Conservation (phyloP, 2,888 invertebrate species). For the Rhaphigaster nebulosa region DNA sequence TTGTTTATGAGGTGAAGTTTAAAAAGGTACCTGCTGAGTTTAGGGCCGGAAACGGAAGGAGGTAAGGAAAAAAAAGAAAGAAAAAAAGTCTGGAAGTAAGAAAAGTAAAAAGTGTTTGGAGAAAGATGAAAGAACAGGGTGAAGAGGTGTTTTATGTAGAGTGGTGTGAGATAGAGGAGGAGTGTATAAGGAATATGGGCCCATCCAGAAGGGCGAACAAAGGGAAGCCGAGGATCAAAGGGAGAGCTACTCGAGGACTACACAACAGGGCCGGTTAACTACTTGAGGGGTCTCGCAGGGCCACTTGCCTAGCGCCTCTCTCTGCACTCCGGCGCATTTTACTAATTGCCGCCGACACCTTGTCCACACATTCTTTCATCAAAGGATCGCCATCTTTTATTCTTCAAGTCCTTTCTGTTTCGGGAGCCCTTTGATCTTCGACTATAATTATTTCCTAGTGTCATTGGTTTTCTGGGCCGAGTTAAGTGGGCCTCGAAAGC, state of each 20-base stretch:
- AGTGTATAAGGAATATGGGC: slow-evolving; percentile 44
- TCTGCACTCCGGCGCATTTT: slow-evolving; percentile 12
- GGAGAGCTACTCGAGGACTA: slow-evolving; percentile 48
- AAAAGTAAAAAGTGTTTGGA: slow-evolving; percentile 49
- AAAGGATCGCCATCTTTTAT: slow-evolving; percentile 34
- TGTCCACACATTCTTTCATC: slow-evolving; percentile 44
- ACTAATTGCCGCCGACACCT: slow-evolving; percentile 49
- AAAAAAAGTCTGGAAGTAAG: slow-evolving; percentile 41
- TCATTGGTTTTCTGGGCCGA: slow-evolving; percentile 39
- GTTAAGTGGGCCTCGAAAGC: slow-evolving; percentile 37
- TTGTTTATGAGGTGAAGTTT: slow-evolving; percentile 45
- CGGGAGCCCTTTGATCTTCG: slow-evolving; percentile 29
- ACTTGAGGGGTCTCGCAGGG: slow-evolving; percentile 42
- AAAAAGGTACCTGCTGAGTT: slow-evolving; percentile 41
- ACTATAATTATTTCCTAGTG: slow-evolving; percentile 38
- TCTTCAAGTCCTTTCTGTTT: slow-evolving; percentile 29
- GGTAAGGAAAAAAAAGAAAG: neutral
- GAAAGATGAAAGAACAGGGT: slow-evolving; percentile 47
- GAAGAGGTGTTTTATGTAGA: slow-evolving; percentile 50
- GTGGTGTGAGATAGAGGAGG: slow-evolving; percentile 48
- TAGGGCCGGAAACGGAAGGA: slow-evolving; percentile 25
- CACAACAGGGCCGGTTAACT: slow-evolving; percentile 49
- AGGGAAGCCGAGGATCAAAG: slow-evolving; percentile 47
- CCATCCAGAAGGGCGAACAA: slow-evolving; percentile 40
- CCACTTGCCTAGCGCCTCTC: slow-evolving; percentile 44